Evolutionary conservation across 2,113 vertebrate species (phyloP).

Genomic region (Syrrhaptes paradoxus): DNA sequence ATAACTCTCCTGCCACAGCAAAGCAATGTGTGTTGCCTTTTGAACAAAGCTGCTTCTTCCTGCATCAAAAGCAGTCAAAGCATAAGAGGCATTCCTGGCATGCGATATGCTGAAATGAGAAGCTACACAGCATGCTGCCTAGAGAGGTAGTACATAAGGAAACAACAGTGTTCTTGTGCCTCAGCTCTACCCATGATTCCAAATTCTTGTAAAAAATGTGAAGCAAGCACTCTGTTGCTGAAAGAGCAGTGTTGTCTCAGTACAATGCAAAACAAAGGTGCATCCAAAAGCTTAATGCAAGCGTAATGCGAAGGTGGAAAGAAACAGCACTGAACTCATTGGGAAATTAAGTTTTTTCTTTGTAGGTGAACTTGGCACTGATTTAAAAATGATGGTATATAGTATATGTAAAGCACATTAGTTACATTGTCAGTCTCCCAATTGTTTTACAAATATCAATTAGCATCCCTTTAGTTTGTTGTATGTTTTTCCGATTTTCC

Average conservation of each 20-base stretch:
- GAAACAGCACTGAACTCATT: not conserved
- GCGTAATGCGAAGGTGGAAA: not conserved
- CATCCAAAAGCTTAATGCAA: not conserved
- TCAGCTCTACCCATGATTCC: not conserved
- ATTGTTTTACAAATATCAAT: not conserved
- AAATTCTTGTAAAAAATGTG: not conserved
- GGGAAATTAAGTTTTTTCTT: not conserved
- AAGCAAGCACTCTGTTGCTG: not conserved
- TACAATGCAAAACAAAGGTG: not conserved
- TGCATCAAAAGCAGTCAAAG: not conserved
- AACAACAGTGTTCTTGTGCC: not conserved
- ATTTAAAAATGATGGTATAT: not conserved
- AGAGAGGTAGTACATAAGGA: not conserved
- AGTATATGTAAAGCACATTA: not conserved
- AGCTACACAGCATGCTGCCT: not conserved
- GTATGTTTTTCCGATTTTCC: not conserved
- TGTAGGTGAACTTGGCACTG: not conserved
- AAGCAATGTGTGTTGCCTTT: not conserved
- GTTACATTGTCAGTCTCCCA: not conserved
- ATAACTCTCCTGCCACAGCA: accelerated
- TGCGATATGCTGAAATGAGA: not conserved
- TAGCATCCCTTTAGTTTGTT: not conserved
- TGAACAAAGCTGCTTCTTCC: not conserved
- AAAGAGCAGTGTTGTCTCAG: not conserved
- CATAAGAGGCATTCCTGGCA: not conserved